Conservation (phyloP, 2,113 vertebrate species). For the Dromaius novaehollandiae region DNA sequence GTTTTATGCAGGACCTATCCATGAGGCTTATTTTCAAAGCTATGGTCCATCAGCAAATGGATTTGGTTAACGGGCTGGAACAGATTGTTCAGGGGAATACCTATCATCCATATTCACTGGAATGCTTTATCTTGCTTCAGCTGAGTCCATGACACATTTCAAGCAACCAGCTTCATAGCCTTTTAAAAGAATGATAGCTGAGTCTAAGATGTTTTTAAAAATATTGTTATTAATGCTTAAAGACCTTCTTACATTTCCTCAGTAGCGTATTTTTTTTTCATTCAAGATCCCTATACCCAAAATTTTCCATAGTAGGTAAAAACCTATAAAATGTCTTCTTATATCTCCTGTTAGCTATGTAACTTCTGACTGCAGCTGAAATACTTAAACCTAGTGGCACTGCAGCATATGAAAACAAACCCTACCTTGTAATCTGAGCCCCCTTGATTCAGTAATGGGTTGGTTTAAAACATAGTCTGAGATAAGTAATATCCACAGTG, state of each 20-base stretch:
- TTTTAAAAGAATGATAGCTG: background rate
- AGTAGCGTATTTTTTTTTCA: background rate
- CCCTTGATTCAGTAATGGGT: background rate
- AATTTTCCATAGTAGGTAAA: background rate
- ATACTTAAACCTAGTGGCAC: background rate
- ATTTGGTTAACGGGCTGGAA: background rate
- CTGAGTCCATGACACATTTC: background rate
- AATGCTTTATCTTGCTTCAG: background rate
- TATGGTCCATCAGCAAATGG: background rate
- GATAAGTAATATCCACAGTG: background rate
- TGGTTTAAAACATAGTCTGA: background rate
- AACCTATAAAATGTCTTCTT: fast-evolving
- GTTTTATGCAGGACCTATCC: background rate
- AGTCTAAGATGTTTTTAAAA: background rate
- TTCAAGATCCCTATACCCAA: background rate
- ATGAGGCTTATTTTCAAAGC: conserved; percentile 9
- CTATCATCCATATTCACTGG: background rate
- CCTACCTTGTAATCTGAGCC: background rate
- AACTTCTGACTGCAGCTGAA: background rate
- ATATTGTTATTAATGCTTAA: background rate
- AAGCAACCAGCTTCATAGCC: background rate
- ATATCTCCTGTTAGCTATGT: background rate
- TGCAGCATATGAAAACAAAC: background rate
- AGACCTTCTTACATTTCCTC: background rate
- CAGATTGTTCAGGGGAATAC: background rate